phyloP scores from a whole-genome alignment of 2,113 vertebrate species.

The Castor canadensis region DNA sequence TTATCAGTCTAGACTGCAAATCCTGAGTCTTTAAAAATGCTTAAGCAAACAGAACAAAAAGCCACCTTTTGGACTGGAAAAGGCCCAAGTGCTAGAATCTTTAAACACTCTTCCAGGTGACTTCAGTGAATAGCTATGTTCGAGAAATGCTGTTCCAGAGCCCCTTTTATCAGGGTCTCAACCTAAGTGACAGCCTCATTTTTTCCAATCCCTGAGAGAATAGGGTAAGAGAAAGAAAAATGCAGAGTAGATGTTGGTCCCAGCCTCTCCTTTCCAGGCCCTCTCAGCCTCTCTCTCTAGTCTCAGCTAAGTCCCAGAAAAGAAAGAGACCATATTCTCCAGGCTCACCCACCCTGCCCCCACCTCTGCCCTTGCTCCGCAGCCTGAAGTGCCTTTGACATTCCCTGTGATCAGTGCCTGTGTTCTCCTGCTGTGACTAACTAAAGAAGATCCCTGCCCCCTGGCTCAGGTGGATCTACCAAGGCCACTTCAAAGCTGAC shows the following conservation, averaged over 20 bases:
- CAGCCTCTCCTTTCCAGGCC: not conserved
- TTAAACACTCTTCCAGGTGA: not conserved
- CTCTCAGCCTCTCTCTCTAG: not conserved
- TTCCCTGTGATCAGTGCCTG: not conserved
- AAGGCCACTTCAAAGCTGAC: not conserved
- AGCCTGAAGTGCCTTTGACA: not conserved
- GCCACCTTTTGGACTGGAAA: not conserved
- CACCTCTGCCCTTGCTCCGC: not conserved
- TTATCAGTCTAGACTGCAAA: not conserved
- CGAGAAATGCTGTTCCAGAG: not conserved
- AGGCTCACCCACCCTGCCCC: not conserved
- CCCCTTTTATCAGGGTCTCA: not conserved
- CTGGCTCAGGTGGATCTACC: not conserved
- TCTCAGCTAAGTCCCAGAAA: not conserved
- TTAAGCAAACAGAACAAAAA: slow-evolving; percentile 9
- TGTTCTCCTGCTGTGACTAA: not conserved
- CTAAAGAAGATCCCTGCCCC: not conserved
- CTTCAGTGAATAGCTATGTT: not conserved
- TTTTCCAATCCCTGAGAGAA: not conserved
- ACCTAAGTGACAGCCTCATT: not conserved
- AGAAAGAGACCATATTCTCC: not conserved
- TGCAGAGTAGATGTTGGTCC: not conserved
- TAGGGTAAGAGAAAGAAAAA: not conserved
- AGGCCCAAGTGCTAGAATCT: not conserved
- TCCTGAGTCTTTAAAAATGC: slow-evolving; percentile 30